Percentiles rank a stretch among this genome's conserved stretches.
These are phyloP conservation scores for Tupiocoris notatus DNA, from an alignment of 2,888 invertebrate genomes.

Conservation along the genomic window DNA sequence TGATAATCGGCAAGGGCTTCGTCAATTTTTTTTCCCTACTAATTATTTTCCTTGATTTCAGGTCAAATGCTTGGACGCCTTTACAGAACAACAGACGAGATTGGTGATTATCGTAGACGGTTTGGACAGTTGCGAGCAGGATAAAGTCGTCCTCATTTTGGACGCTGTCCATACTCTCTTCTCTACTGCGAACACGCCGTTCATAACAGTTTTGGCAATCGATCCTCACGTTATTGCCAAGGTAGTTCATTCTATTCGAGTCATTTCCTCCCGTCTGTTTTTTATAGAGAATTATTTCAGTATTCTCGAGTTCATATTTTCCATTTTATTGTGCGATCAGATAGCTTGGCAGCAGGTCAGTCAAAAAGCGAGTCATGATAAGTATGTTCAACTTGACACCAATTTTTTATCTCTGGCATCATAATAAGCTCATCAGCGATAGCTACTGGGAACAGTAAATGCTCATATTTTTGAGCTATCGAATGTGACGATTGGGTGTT, in stretches of 20 bases:
- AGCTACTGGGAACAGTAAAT: too few species aligned
- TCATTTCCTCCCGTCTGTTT: background rate
- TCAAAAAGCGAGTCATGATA: conserved; percentile 3
- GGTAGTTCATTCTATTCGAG: conserved; percentile 59
- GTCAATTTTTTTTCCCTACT: background rate
- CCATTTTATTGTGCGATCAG: conserved; percentile 53
- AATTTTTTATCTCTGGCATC: background rate
- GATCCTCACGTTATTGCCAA: conserved; percentile 99
- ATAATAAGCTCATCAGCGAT: too few species aligned
- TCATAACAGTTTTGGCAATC: conserved; percentile 92
- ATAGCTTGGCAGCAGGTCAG: conserved; percentile 65
- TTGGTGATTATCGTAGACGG: conserved; percentile 96
- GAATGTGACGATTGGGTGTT: too few species aligned
- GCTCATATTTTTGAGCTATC: too few species aligned
- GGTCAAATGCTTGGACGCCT: conserved; percentile 89
- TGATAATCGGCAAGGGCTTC: background rate
- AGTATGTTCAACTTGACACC: background rate
- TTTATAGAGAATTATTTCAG: too few species aligned
- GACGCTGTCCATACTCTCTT: conserved; percentile 95
- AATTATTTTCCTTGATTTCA: conserved; percentile 49
- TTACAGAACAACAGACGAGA: conserved; percentile 89
- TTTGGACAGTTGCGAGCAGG: conserved; percentile 95
- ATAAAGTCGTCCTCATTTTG: conserved; percentile 85
- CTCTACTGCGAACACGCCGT: conserved; percentile 89
- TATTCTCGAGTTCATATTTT: conserved; percentile 19